Evolutionary conservation across 1,140 invertebrate genomes (phyloP).

Genomic region (Lethocerus indicus): DNA sequence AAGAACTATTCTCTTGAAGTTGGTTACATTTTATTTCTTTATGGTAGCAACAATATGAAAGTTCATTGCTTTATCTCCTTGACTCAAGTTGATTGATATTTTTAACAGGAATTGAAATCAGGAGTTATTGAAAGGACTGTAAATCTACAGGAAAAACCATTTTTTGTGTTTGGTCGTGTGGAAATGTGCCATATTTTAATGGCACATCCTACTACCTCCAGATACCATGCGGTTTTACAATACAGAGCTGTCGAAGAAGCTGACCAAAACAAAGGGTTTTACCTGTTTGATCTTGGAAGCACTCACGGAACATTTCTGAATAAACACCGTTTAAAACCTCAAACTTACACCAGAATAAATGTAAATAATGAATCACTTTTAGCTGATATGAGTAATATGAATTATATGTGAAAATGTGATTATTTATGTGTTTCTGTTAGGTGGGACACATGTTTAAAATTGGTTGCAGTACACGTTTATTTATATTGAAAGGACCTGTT

Average conservation of each 20-base stretch:
- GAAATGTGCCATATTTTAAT: constrained; percentile 68
- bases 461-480: constrained; percentile 72
- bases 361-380: too few relatives aligned
- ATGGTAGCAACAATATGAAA: constrained; percentile 8
- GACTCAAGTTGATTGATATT: constrained; percentile 32
- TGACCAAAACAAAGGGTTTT: constrained; percentile 45
- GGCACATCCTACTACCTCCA: constrained; percentile 79
- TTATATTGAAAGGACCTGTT: constrained; percentile 67
- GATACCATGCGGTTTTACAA: constrained; percentile 74
- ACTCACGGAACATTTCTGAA: constrained; percentile 94
- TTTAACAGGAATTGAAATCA: constrained; percentile 53
- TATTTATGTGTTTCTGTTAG: too few relatives aligned
- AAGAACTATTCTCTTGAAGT: constrained; percentile 29
- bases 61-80: constrained; percentile 2
- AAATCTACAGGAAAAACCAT: constrained; percentile 44
- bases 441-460: constrained; percentile 87
- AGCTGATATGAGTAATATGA: too few relatives aligned
- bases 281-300: constrained; percentile 83
- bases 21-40: not conserved
- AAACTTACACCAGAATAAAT: constrained; percentile 54
- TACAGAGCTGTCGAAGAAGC: constrained; percentile 35
- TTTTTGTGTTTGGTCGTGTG: constrained; percentile 68
- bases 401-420: too few relatives aligned
- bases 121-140: constrained; percentile 67
- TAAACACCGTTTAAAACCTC: constrained; percentile 56